Evolutionary conservation across 2,113 vertebrate genomes (phyloP).

Genomic region (Myrmecophaga tridactyla): DNA sequence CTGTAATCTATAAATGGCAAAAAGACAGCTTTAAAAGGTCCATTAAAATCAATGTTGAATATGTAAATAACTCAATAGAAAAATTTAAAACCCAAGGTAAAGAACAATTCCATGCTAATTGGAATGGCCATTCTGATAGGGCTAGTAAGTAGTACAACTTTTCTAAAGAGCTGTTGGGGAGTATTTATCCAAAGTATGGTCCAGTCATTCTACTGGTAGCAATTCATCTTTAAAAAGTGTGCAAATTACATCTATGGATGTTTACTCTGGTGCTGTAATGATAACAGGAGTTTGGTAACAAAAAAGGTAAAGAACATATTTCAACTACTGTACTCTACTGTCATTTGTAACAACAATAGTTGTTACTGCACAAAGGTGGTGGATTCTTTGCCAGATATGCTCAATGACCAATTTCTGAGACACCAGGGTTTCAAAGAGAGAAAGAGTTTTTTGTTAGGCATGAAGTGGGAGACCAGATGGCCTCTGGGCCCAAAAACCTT

Average conservation of each 20-base stretch:
- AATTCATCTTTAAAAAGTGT: not conserved
- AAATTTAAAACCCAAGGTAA: not conserved
- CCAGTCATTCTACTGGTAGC: not conserved
- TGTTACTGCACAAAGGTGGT: too few relatives aligned
- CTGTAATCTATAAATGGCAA: not conserved
- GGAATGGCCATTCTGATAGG: not conserved
- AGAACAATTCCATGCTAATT: not conserved
- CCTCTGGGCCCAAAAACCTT: too few relatives aligned
- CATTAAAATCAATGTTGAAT: not conserved
- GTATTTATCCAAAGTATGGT: not conserved
- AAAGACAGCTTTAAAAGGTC: not conserved
- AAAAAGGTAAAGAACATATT: not conserved
- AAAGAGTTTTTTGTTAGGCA: too few relatives aligned
- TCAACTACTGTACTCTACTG: not conserved
- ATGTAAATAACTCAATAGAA: not conserved
- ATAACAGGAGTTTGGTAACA: not conserved
- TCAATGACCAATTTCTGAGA: too few relatives aligned
- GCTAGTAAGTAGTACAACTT: not conserved
- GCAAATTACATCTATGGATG: not conserved
- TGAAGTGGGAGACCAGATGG: too few relatives aligned
- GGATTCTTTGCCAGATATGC: too few relatives aligned
- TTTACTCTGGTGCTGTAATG: not conserved
- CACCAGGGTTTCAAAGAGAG: too few relatives aligned
- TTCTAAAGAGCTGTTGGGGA: not conserved
- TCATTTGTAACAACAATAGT: not conserved